Evolutionary conservation across 2,113 vertebrate genomes (phyloP).

Genomic region (Dasyurus viverrinus): DNA sequence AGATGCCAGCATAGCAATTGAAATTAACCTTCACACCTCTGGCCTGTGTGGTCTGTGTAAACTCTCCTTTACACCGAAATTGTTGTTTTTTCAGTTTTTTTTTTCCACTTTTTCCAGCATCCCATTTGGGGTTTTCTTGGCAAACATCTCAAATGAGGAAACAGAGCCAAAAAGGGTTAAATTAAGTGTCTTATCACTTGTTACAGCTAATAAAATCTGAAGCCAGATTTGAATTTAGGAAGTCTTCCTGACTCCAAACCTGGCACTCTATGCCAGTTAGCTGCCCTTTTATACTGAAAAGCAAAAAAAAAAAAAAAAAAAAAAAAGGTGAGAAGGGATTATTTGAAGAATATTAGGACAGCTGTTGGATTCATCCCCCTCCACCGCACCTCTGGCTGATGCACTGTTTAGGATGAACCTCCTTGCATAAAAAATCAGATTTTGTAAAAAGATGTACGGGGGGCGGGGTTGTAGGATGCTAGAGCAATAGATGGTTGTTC

Average conservation of each 20-base stretch:
- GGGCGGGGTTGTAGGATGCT: too few relatives aligned
- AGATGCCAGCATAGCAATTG: background rate
- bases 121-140: too few relatives aligned
- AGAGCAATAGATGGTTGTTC: too few relatives aligned
- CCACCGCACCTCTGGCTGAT: too few relatives aligned
- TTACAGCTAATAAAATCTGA: too few relatives aligned
- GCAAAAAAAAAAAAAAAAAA: too few relatives aligned
- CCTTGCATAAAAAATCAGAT: too few relatives aligned
- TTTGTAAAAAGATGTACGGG: too few relatives aligned
- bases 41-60: background rate
- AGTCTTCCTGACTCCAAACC: background rate
- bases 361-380: too few relatives aligned
- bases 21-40: background rate
- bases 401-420: too few relatives aligned
- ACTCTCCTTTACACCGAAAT: background rate
- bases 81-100: background rate
- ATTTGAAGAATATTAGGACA: too few relatives aligned
- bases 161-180: background rate
- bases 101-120: background rate
- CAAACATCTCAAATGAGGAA: background rate
- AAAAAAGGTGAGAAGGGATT: background rate
- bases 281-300: background rate
- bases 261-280: background rate
- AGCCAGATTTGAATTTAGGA: background rate
- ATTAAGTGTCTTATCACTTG: background rate